Conservation (phyloP, 2,113 vertebrate genomes). For the Orientallactaga bullata region DNA sequence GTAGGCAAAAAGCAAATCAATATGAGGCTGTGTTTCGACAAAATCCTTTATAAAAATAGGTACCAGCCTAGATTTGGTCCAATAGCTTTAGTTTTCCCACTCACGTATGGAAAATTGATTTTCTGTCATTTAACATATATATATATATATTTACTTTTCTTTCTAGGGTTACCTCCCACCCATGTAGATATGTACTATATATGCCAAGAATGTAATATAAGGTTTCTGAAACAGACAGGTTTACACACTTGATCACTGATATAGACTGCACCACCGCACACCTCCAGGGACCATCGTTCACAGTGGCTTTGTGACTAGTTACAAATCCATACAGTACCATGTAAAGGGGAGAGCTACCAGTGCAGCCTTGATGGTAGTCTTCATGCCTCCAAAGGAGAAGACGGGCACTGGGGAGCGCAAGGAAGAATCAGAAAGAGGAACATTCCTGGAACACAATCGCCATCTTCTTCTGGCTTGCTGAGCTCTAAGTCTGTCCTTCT, state of each 20-base stretch:
- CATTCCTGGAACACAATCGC: neutral
- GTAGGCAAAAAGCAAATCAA: neutral
- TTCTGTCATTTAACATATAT: neutral
- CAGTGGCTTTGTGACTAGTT: neutral
- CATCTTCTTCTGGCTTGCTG: neutral
- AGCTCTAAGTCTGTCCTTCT: neutral
- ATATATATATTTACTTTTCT: neutral
- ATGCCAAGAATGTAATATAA: neutral
- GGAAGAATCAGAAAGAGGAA: neutral
- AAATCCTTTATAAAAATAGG: constrained; percentile 30
- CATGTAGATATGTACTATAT: neutral
- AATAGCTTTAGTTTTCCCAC: neutral
- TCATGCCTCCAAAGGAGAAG: neutral
- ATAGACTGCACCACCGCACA: neutral
- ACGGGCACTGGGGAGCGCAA: neutral
- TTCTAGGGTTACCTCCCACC: neutral
- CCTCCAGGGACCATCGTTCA: neutral
- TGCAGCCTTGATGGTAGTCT: neutral
- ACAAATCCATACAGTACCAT: neutral
- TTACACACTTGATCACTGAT: neutral
- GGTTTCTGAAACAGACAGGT: constrained; percentile 11
- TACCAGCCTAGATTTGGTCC: neutral
- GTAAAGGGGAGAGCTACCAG: neutral
- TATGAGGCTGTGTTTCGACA: neutral
- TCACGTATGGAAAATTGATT: neutral